Percentiles rank a stretch among this genome's conserved stretches.
Conservation (phyloP, 2,888 invertebrate genomes). For the Drosophila seclusa region DNA sequence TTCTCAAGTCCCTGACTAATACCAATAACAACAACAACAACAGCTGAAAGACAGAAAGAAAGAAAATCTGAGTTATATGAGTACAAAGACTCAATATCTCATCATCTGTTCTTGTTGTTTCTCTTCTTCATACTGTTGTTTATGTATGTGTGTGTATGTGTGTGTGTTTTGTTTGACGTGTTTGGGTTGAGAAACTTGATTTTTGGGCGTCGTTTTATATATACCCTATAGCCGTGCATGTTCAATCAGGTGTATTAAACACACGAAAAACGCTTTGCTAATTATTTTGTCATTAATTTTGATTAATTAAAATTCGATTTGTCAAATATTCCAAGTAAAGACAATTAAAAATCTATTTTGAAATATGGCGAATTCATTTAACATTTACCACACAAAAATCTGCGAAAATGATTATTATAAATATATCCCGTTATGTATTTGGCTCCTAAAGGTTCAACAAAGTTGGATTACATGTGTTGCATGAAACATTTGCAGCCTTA, state of each 20-base stretch:
- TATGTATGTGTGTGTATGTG: constrained; percentile 18
- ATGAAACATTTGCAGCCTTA: neutral
- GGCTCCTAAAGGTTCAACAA: neutral
- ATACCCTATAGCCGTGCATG: constrained; percentile 25
- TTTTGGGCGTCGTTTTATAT: constrained; percentile 29
- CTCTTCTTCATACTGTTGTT: constrained; percentile 9
- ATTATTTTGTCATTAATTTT: constrained; percentile 6
- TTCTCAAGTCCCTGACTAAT: constrained; percentile 16
- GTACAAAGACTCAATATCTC: constrained; percentile 9
- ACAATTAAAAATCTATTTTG: neutral
- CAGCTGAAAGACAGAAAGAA: constrained; percentile 17
- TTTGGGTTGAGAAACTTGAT: constrained; percentile 48
- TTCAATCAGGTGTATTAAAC: neutral
- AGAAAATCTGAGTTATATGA: constrained; percentile 24
- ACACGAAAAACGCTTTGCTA: neutral
- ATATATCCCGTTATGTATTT: neutral
- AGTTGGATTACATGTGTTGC: neutral
- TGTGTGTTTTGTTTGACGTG: constrained; percentile 43
- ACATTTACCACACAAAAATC: neutral
- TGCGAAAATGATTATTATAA: neutral
- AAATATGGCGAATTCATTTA: neutral
- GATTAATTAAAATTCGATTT: constrained; percentile 15
- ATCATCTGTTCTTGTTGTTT: constrained; percentile 29
- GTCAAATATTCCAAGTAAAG: neutral
- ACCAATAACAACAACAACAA: constrained; percentile 12